phyloP scores from a whole-genome alignment of 2,797 vertebrate genomes.

The Onychomys torridus region DNA sequence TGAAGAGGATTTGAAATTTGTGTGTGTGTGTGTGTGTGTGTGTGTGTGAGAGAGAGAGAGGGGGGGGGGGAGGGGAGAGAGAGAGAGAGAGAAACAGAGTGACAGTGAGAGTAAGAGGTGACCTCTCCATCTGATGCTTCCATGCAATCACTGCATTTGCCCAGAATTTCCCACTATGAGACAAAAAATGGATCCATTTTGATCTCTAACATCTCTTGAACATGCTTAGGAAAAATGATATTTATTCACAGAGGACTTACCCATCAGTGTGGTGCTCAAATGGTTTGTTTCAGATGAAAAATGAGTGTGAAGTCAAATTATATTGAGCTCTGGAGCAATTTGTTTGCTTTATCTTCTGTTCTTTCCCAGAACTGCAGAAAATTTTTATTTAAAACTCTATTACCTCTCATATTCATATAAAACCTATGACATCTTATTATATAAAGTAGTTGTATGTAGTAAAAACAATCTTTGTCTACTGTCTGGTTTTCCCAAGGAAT shows the following conservation, averaged over 20 bases:
- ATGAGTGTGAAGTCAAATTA: constrained; percentile 84
- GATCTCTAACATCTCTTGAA: constrained; percentile 86
- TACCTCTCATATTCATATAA: constrained; percentile 52
- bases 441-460: constrained; percentile 53
- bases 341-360: constrained; percentile 78
- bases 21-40: not conserved
- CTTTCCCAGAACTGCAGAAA: constrained; percentile 66
- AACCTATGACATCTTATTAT: constrained; percentile 59
- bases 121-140: constrained; percentile 70
- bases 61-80: too few species aligned
- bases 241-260: constrained; percentile 85
- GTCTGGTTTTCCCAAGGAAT: not conserved
- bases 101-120: constrained; percentile 7
- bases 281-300: constrained; percentile 87
- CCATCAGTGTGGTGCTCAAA: constrained; percentile 80
- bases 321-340: constrained; percentile 75
- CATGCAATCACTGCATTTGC: constrained; percentile 75
- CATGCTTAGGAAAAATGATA: constrained; percentile 87
- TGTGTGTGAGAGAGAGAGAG: too few species aligned
- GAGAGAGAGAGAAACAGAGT: constrained; percentile 9
- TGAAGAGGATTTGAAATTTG: constrained; percentile 60
- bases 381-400: constrained; percentile 83
- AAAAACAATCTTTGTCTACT: constrained; percentile 54
- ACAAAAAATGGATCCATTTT: constrained; percentile 86
- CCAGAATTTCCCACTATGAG: constrained; percentile 86